phyloP scores from a whole-genome alignment of 2,797 vertebrate species.

The Argyrosomus regius region DNA sequence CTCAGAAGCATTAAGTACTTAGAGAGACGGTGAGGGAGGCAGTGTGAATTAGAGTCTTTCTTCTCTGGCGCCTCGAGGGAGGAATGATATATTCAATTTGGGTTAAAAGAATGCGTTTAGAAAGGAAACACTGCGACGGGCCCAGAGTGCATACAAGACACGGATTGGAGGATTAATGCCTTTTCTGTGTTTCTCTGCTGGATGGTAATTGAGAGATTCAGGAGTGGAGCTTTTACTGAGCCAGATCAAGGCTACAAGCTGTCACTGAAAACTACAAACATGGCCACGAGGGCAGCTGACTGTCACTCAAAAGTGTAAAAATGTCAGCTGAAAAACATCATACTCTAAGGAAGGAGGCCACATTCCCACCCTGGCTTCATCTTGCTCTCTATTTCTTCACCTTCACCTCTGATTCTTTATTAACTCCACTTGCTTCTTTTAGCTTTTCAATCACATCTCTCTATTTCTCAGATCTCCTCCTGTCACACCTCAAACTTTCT shows the following conservation, averaged over 20 bases:
- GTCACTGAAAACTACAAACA: slow-evolving; percentile 59
- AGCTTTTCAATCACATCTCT: slow-evolving; percentile 23
- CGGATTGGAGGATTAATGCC: slow-evolving; percentile 59
- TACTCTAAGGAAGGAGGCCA: background rate
- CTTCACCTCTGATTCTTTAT: background rate
- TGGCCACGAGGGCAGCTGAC: slow-evolving; percentile 29
- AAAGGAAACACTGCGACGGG: slow-evolving; percentile 55
- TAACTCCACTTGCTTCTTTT: background rate
- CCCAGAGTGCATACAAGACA: slow-evolving; percentile 47
- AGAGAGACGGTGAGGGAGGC: slow-evolving; percentile 54
- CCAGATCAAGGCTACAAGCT: slow-evolving; percentile 41
- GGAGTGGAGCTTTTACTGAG: slow-evolving; percentile 50
- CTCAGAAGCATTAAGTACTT: slow-evolving; percentile 61
- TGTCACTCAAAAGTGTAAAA: slow-evolving; percentile 36
- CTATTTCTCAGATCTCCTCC: slow-evolving; percentile 14
- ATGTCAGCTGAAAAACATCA: background rate
- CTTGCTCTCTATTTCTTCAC: background rate
- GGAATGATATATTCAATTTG: slow-evolving; percentile 75
- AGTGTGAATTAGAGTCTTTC: slow-evolving; percentile 63
- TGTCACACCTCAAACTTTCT: slow-evolving; percentile 30
- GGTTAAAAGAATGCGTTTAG: slow-evolving; percentile 75
- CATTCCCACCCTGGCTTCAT: background rate
- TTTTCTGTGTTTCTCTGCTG: slow-evolving; percentile 61
- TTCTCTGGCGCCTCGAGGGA: slow-evolving; percentile 66
- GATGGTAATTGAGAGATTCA: slow-evolving; percentile 69